Base-by-base conservation (phyloP, 2,888 invertebrate species). In the Pinctada fucata region DNA sequence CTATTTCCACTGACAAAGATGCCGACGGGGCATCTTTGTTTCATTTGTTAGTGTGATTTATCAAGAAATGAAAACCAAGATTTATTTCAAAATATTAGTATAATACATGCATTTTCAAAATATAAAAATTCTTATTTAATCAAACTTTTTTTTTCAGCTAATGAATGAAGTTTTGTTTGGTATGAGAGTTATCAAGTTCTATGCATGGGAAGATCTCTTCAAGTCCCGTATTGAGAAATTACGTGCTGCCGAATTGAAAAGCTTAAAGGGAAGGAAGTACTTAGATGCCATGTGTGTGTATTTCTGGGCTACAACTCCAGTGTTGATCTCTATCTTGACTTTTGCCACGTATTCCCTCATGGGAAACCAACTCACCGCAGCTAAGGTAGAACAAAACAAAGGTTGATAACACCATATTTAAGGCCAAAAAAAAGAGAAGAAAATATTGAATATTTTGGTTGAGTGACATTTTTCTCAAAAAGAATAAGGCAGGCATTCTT, bases 261-360 rank as follows among this genome's bases (percentile, higher is more conserved):
- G 95, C 91, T 93, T 98, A 79, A 95, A 95, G 85, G 95, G 96
- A 6, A 94, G 98, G 80, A 99, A 99, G 94, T 99, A 99, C 93
- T 93, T 99, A 84, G 99, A 99, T 93, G 99, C 99, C 0, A 93
- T 98, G 80, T 99, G 99, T 93, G 99, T 99, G 13, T 99, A 97
- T 92, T 96, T 99, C 92, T 99, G 99, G 99, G 99, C 99, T 0
- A 97, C 97, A 0, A 99, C 99, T 5, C 99, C 99, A 0, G 97
- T 99, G 49, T 86, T 93, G n/a, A 93, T 94, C 73, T 92, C 92
- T 76, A 92, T 93, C 16, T 88, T 93, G 10, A 93, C 93, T 31
- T 93, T 94, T 82, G 88, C 91, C n/a, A 93, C 93, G 1, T 93
- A 93, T 85, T 91, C 92, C 2, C 80, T 93, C 72, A 85, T 93